A percentile compares a stretch with the other conserved stretches of the same genome.
Conservation (phyloP, 1,140 invertebrate genomes). For the Drosophila novamexicana region DNA sequence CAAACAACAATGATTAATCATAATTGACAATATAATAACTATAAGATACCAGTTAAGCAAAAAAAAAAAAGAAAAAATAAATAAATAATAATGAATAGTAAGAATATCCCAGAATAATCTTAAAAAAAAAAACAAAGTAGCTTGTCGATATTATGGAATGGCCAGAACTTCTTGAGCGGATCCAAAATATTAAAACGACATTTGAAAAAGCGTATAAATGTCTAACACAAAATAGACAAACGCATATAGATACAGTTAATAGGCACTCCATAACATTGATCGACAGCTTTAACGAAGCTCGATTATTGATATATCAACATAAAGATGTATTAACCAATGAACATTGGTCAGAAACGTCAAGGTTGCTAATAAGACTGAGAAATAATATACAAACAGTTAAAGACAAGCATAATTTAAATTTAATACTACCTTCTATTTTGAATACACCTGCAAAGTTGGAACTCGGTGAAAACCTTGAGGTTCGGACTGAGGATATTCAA, state of each 20-base stretch:
- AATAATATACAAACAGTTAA: constrained; percentile 9
- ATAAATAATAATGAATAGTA: background rate
- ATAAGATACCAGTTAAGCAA: background rate
- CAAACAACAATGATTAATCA: too few species aligned
- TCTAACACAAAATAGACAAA: constrained; percentile 5
- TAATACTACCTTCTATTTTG: constrained; percentile 9
- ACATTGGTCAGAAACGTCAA: constrained; percentile 25
- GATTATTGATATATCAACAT: constrained; percentile 10
- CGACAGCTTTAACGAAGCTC: constrained; percentile 12
- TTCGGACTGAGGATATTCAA: constrained; percentile 10
- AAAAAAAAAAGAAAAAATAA: background rate
- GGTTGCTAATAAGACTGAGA: constrained; percentile 7
- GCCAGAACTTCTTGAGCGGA: background rate
- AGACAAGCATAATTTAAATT: constrained; percentile 16
- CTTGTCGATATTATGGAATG: constrained; percentile 5
- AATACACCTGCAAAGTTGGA: constrained; percentile 21
- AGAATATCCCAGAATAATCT: constrained; percentile 3
- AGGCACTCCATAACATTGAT: constrained; percentile 14
- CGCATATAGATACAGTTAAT: constrained; percentile 10
- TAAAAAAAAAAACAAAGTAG: background rate
- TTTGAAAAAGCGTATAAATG: too few species aligned
- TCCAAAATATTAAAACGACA: constrained; percentile 1
- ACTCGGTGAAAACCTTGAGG: constrained; percentile 4
- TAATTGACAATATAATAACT: too few species aligned
- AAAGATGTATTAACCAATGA: constrained; percentile 29